Percentiles rank a stretch among this genome's conserved stretches.
Conservation (phyloP, 2,888 invertebrate genomes). For the Fragum sueziense region DNA sequence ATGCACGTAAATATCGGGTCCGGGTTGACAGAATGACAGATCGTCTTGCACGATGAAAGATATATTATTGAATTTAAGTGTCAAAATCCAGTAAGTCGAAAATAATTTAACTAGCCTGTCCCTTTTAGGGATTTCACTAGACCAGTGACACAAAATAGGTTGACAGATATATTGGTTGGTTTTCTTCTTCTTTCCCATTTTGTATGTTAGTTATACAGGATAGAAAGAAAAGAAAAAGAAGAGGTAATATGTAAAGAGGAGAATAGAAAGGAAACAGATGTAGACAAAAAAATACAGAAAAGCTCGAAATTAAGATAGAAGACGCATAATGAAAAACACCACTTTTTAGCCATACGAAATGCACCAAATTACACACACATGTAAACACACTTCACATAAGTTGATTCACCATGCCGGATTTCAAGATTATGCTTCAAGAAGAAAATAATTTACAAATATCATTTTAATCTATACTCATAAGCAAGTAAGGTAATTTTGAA, state of each 20-base stretch:
- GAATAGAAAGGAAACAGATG: background rate
- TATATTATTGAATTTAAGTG: constrained; percentile 24
- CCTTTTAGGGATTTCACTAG: constrained; percentile 6
- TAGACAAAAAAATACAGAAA: background rate
- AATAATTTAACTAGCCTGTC: constrained; percentile 33
- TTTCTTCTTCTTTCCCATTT: background rate
- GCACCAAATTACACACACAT: background rate
- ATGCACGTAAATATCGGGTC: background rate
- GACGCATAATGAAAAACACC: background rate
- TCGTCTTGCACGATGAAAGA: background rate
- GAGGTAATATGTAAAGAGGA: background rate
- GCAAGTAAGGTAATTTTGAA: no score
- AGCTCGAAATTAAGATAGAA: background rate
- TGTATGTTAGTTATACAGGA: background rate
- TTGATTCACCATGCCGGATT: no score
- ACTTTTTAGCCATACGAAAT: no score
- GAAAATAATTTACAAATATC: no score
- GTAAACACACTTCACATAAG: no score
- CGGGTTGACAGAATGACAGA: background rate
- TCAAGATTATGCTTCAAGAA: no score
- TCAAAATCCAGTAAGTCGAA: constrained; percentile 17
- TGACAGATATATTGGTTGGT: constrained; percentile 5
- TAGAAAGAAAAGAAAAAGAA: background rate
- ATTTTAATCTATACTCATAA: no score
- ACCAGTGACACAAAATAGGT: background rate